phyloP scores from a whole-genome alignment of 2,888 invertebrate species.

The Thyatira batis region DNA sequence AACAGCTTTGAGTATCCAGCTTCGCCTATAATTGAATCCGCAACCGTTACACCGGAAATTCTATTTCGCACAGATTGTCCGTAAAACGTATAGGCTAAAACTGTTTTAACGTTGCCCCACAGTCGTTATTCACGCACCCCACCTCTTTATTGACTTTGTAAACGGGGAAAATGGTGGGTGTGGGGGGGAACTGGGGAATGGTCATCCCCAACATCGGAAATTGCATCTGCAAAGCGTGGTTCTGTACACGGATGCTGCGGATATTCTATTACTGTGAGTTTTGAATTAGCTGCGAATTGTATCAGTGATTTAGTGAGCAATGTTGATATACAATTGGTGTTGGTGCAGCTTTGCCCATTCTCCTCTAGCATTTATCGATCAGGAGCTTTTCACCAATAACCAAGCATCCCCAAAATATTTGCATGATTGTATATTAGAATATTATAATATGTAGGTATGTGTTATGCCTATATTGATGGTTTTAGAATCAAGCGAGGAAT shows the following conservation, averaged over 20 bases:
- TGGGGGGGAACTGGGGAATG: not conserved
- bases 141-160: slow-evolving; percentile 13
- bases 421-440: no score
- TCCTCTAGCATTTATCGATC: no score
- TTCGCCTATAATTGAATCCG: not conserved
- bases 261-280: slow-evolving; percentile 1
- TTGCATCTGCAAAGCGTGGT: slow-evolving; percentile 9
- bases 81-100: slow-evolving; percentile 3
- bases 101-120: slow-evolving; percentile 3
- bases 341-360: no score
- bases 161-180: slow-evolving; percentile 4
- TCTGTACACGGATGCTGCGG: not conserved
- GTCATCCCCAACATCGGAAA: slow-evolving; percentile 13
- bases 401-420: no score
- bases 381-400: no score
- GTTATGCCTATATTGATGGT: no score
- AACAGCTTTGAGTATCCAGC: not conserved
- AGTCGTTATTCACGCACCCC: slow-evolving; percentile 4
- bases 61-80: not conserved
- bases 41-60: not conserved
- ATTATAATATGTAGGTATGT: no score
- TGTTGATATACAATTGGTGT: not conserved
- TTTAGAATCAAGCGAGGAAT: no score
- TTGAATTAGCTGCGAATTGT: not conserved
- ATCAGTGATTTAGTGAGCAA: not conserved